Conservation (phyloP, 2,113 vertebrate species). For the Sinosuthora webbiana region DNA sequence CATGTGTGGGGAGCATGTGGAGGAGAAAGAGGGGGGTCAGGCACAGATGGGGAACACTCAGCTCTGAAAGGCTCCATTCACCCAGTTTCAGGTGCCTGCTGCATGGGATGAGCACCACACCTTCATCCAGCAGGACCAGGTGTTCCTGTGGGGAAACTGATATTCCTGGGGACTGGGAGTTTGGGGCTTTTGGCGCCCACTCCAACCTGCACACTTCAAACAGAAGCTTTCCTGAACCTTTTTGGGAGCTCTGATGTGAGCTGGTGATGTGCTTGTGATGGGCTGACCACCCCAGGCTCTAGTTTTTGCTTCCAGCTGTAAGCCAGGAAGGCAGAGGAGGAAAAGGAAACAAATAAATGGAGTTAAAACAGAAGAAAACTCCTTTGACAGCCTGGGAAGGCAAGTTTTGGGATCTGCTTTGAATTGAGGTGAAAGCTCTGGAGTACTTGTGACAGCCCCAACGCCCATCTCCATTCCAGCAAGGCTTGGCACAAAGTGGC, state of each 20-base stretch:
- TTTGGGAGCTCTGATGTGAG: neutral
- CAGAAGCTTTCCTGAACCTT: neutral
- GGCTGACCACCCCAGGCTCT: accelerated
- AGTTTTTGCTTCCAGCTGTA: neutral
- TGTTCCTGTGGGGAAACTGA: neutral
- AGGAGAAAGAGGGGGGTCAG: neutral
- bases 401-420: neutral
- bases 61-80: neutral
- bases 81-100: neutral
- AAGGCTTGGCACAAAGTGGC: neutral
- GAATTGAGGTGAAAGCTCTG: neutral
- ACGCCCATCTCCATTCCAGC: accelerated
- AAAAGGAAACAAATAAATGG: neutral
- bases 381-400: neutral
- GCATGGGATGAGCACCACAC: neutral
- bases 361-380: neutral
- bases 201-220: neutral
- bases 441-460: neutral
- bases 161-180: neutral
- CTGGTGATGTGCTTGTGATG: neutral
- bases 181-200: neutral
- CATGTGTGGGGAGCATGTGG: accelerated
- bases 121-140: neutral
- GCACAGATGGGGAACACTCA: neutral
- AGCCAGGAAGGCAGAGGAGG: neutral